Evolutionary conservation across 2,797 vertebrate species (phyloP).

Genomic region (Cephalopachus bancanus): DNA sequence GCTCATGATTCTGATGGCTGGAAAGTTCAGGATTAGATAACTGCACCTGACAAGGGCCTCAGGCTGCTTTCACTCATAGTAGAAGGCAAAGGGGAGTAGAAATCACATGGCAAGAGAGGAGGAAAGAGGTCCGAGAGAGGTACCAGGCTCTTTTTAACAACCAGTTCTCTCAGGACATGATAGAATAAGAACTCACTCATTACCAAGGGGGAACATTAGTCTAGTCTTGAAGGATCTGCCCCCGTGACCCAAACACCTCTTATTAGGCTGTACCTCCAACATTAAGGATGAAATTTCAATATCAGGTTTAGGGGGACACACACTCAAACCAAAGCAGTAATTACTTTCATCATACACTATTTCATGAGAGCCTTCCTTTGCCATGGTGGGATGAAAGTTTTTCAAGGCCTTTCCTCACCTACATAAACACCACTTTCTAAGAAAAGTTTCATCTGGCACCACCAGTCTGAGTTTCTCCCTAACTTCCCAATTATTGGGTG

Average conservation of each 20-base stretch:
- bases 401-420: background rate
- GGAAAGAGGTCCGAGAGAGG: background rate
- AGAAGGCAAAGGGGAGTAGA: background rate
- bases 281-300: background rate
- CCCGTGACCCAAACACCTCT: background rate
- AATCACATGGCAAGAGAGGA: background rate
- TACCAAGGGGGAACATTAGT: background rate
- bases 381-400: background rate
- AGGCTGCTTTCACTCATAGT: background rate
- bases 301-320: background rate
- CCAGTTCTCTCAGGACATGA: background rate
- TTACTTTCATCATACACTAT: background rate
- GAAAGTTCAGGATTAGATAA: background rate
- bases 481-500: no score
- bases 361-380: background rate
- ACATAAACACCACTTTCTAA: background rate
- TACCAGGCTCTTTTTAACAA: background rate
- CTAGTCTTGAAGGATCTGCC: background rate
- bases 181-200: background rate
- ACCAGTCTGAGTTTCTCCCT: background rate
- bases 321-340: background rate
- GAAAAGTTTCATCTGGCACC: background rate
- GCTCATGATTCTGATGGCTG: background rate
- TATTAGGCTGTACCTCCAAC: background rate
- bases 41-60: background rate